Percentiles rank a stretch among this genome's conserved stretches.
phyloP scores from a whole-genome alignment of 2,888 invertebrate genomes.

The Labia minor region DNA sequence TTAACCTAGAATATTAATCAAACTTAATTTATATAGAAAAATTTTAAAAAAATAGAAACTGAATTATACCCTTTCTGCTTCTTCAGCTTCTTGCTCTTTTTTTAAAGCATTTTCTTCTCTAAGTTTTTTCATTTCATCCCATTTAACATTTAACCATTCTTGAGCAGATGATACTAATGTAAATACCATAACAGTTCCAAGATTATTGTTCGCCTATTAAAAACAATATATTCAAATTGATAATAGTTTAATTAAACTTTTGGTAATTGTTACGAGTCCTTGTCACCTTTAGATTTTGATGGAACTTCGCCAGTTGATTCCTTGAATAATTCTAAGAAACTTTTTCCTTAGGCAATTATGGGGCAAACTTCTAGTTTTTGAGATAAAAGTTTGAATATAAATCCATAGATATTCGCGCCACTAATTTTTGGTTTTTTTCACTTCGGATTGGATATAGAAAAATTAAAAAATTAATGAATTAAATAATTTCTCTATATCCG shows the following conservation, averaged over 20 bases:
- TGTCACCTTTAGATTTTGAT: no score
- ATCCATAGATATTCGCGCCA: no score
- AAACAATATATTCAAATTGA: no score
- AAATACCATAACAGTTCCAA: conserved; percentile 97
- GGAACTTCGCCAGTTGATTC: no score
- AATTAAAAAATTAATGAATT: no score
- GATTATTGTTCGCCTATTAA: conserved; percentile 67
- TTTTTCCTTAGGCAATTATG: no score
- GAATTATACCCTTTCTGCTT: conserved; percentile 71
- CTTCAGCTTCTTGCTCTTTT: conserved; percentile 64
- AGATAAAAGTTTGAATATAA: not conserved
- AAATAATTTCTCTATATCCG: no score
- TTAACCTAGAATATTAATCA: no score
- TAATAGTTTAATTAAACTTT: not conserved
- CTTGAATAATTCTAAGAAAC: no score
- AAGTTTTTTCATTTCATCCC: conserved; percentile 64
- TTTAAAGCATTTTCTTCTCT: conserved; percentile 58
- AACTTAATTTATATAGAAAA: conserved; percentile 16
- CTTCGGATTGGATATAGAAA: no score
- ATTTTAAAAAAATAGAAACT: conserved; percentile 20
- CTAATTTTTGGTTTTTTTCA: no score
- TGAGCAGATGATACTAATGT: conserved; percentile 86
- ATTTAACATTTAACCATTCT: conserved; percentile 80
- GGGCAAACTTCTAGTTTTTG: no score
- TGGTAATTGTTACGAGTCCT: not conserved